Evolutionary conservation across 2,113 vertebrate species (phyloP).

Genomic region (Craseonycteris thonglongyai): DNA sequence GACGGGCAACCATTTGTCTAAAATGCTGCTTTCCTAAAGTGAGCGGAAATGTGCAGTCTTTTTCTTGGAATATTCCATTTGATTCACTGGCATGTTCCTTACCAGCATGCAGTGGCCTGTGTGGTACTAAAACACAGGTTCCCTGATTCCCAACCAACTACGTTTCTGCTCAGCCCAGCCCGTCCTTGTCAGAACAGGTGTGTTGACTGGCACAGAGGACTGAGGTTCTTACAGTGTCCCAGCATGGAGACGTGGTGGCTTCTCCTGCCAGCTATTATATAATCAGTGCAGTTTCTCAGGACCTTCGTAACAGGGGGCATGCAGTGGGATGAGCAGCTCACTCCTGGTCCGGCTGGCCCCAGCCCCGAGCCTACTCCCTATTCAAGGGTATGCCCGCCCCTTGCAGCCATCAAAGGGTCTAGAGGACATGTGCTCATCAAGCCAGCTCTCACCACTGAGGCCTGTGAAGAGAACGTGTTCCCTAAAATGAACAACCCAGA

Average conservation of each 20-base stretch:
- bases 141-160: not conserved
- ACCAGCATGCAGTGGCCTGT: not conserved
- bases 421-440: not conserved
- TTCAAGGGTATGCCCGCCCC: not conserved
- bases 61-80: not conserved
- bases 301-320: not conserved
- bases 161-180: not conserved
- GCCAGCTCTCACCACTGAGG: not conserved
- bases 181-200: not conserved
- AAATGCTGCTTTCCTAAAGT: slow-evolving; percentile 4
- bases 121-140: not conserved
- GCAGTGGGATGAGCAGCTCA: not conserved
- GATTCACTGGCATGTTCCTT: not conserved
- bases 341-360: not conserved
- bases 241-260: not conserved
- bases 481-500: not conserved
- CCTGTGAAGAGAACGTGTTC: not conserved
- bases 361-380: not conserved
- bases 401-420: not conserved
- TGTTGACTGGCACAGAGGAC: not conserved
- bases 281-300: not conserved
- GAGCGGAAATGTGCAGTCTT: not conserved
- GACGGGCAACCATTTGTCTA: not conserved
- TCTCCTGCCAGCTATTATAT: not conserved
- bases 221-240: not conserved